These are phyloP conservation scores for Lordiphosa andalusiaca DNA, from an alignment of 2,888 invertebrate genomes.

Conservation along the genomic window DNA sequence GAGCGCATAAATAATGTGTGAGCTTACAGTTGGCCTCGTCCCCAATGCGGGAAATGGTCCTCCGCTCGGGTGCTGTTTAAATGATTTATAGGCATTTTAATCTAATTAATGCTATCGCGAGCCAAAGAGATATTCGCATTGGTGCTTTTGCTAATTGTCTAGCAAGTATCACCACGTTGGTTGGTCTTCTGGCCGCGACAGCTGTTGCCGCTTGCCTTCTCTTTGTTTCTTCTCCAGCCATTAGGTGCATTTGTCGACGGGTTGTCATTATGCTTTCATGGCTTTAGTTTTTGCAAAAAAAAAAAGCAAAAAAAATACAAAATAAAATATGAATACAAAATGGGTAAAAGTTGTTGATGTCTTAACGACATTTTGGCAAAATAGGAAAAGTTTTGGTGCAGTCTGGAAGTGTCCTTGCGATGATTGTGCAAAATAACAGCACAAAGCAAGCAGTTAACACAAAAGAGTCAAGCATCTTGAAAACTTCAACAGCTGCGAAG, in stretches of 20 bases:
- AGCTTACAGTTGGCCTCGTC: constrained; percentile 50
- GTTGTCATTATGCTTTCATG: constrained; percentile 65
- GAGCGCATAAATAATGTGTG: constrained; percentile 74
- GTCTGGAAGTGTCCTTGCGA: constrained; percentile 13
- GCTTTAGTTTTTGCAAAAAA: constrained; percentile 52
- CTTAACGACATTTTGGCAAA: constrained; percentile 30
- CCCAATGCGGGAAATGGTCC: constrained; percentile 3
- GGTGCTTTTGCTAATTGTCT: constrained; percentile 36
- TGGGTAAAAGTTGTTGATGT: constrained; percentile 27
- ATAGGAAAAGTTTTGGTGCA: constrained; percentile 30
- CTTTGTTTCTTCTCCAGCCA: constrained; percentile 34
- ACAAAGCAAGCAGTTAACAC: neutral
- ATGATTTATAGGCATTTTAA: constrained; percentile 67
- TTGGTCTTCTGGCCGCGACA: constrained; percentile 2
- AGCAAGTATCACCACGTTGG: constrained; percentile 16
- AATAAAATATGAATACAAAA: constrained; percentile 58
- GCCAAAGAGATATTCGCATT: constrained; percentile 12
- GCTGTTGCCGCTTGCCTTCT: constrained; percentile 25
- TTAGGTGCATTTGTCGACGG: constrained; percentile 50
- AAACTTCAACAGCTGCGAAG: constrained; percentile 23
- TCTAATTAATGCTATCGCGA: constrained; percentile 68
- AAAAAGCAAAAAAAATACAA: constrained; percentile 39
- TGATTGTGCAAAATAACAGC: constrained; percentile 13
- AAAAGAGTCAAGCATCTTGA: constrained; percentile 10
- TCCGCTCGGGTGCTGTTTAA: constrained; percentile 62